Evolutionary conservation across 2,888 invertebrate genomes (phyloP), one percentile per base, ranked within the genome.

Genomic region (Apotomis capreana): DNA sequence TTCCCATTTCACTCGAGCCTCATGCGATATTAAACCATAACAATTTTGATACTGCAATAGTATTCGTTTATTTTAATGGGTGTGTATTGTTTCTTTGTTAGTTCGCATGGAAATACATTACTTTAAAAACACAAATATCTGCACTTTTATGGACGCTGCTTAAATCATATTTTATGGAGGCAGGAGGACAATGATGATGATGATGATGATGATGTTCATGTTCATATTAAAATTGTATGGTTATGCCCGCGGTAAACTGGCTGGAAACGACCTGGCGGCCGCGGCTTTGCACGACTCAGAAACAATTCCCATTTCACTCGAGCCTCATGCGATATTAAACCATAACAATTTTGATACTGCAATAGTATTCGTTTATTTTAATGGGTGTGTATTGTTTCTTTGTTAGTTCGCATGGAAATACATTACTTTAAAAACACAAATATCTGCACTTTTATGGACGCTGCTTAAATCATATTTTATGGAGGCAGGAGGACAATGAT

Each of bases 161-260:
- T 26, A 26, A 2, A 26, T 26, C 26, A 26, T 26, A 26, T 26
- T 26, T 26, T 26, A 26, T 2, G 26, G 26, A 2, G 26, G 26
- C 26, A 26, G 2, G 26, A 26, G 26, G 2, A 26, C 26, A 26
- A 26, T 26, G 26, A 26, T 26, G 26, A 15, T 15, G 15, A 15
- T 15, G 15, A 15, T 15, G 15, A 15, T 15, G 15, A 15, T 15
- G n/a, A n/a, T n/a, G n/a, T n/a, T n/a, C n/a, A n/a, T n/a, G n/a
- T n/a, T n/a, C n/a, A n/a, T 67, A 71, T 71, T 71, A 71, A 71
- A 71, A 71, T 68, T 71, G 65, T 59, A 68, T 51, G 57, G 67
- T 52, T 68, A 71, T 68, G 57, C 12, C 36, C 49, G 62, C 57
- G 57, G 71, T 67, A 68, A 62, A 71, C 61, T 60, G 54, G 36